A percentile compares a stretch with the other conserved stretches of the same genome.
These are phyloP conservation scores for Blastobasis lacticolella DNA, from an alignment of 2,888 invertebrate genomes.

Conservation along the genomic window DNA sequence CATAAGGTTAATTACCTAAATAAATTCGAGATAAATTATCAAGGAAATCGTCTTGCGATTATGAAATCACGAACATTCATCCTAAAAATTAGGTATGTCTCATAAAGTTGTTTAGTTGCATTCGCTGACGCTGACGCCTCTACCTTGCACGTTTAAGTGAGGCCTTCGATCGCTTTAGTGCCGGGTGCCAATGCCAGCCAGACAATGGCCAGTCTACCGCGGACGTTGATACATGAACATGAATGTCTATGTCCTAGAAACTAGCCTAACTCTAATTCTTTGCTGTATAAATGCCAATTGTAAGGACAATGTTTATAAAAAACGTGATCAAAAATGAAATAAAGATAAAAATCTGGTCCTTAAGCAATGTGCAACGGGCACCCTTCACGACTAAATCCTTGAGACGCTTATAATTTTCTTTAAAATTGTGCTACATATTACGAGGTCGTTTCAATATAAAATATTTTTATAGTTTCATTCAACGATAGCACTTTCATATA, in stretches of 20 bases:
- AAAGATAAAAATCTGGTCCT: slow-evolving; percentile 34
- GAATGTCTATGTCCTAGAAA: slow-evolving; percentile 23
- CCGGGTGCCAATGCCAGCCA: slow-evolving; percentile 44
- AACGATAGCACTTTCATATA: not conserved
- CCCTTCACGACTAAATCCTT: not conserved
- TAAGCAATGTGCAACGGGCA: not conserved
- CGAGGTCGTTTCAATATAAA: not conserved
- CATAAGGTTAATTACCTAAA: no score
- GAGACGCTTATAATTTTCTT: not conserved
- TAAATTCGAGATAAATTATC: no score
- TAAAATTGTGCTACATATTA: not conserved
- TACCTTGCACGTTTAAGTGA: slow-evolving; percentile 26
- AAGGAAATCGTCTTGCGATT: no score
- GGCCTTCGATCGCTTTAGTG: slow-evolving; percentile 44
- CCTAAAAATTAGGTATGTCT: no score
- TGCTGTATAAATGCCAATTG: slow-evolving; percentile 10
- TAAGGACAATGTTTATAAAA: slow-evolving; percentile 24
- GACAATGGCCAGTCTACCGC: slow-evolving; percentile 41
- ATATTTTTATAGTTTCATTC: not conserved
- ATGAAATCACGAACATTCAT: no score
- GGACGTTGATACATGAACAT: slow-evolving; percentile 31
- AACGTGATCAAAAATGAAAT: slow-evolving; percentile 39
- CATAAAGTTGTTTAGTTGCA: no score
- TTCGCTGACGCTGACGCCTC: slow-evolving; percentile 19
- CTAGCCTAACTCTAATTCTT: slow-evolving; percentile 6